Base-by-base conservation (phyloP, 2,888 invertebrate species). In the Brachypalpus laphriformis region DNA sequence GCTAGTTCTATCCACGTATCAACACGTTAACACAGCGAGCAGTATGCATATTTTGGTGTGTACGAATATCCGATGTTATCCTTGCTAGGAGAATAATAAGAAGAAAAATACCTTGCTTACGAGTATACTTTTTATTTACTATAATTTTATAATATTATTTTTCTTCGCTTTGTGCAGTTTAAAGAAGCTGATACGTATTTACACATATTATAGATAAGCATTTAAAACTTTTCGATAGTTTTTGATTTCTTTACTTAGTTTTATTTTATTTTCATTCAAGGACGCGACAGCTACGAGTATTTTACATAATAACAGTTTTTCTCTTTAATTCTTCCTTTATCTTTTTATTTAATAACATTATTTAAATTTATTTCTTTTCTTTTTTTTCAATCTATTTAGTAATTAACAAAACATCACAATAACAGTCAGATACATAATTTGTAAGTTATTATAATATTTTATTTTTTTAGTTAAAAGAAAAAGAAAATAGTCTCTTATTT, bases 391-490 rank as follows among this genome's bases (percentile, higher is more conserved):
- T 63, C 20, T 40, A 51, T 47, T 76, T 68, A 77, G 54, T 61
- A 61, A 71, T 47, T 71, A 72, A 80, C 37, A 65, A 57, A 72
- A 47, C 65, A 65, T 80, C 65, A 71, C 80, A 80, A 66, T 59
- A 80, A 80, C 65, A 34, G 70, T 71, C 77, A 56, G 8, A 70
- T 54, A 51, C 51, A 40, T 51, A 14, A 42, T 25, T 54, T 72
- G 28, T 42, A 31, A 37, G 25, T 61, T 61, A 7, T 61, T 14
- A n/a, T n/a, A n/a, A n/a, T 8, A 22, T 16, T 37, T 22, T 16
- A 20, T 51, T 31, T 25, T 14, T 49, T 34, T 20, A 54, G 16
- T 40, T 18, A 28, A 68, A 56, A 31, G 45, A 31, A 45, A 68
- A 28, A 40, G 14, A 14, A 22, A 37, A 14, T 9, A 20, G 9